Percentiles rank a stretch among this genome's conserved stretches.
Conservation (phyloP, 2,113 vertebrate species). For the Pheucticus melanocephalus region DNA sequence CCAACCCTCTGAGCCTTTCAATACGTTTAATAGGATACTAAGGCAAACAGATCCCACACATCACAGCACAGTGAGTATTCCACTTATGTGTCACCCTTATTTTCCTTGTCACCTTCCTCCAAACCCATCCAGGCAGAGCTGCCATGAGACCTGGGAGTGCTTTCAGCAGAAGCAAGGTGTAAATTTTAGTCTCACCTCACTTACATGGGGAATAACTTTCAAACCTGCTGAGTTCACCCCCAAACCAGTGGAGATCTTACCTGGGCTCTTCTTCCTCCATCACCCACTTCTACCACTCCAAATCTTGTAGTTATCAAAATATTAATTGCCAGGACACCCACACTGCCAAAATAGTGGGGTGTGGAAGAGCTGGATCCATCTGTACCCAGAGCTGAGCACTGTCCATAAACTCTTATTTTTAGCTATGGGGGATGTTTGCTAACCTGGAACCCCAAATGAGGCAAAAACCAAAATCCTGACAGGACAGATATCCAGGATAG, state of each 20-base stretch:
- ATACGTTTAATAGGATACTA: neutral
- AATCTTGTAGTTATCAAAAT: neutral
- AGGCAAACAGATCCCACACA: neutral
- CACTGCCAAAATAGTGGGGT: accelerated
- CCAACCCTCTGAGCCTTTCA: neutral
- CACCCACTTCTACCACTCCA: neutral
- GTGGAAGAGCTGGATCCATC: neutral
- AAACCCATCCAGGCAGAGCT: neutral
- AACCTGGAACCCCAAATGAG: neutral
- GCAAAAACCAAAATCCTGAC: neutral
- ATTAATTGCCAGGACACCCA: neutral
- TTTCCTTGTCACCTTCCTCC: neutral
- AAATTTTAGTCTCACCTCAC: neutral
- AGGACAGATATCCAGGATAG: neutral
- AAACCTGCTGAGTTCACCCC: neutral
- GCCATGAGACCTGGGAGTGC: no score
- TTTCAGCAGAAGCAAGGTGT: neutral
- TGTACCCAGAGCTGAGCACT: neutral
- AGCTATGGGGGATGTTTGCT: neutral
- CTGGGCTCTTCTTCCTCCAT: neutral
- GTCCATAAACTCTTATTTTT: neutral
- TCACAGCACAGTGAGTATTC: neutral
- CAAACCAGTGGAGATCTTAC: neutral
- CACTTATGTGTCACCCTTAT: neutral
- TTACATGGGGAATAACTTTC: neutral